Percentiles rank a stretch among this genome's conserved stretches.
Conservation (phyloP, 2,888 invertebrate genomes). For the Lomographa bimaculata region DNA sequence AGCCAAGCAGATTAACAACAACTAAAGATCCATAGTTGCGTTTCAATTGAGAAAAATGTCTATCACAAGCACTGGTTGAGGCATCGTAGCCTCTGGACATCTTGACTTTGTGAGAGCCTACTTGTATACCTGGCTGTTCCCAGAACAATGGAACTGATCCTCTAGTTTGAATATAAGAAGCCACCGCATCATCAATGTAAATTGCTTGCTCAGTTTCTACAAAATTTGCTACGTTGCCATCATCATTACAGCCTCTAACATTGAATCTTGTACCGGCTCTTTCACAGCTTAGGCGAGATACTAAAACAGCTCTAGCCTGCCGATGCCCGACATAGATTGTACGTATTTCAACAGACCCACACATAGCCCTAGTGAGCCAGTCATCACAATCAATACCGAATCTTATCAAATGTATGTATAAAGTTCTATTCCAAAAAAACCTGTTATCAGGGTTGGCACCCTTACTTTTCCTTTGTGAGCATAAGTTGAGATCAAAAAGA, state of each 20-base stretch:
- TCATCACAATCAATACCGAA: constrained; percentile 95
- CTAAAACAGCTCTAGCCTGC: constrained; percentile 96
- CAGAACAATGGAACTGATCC: constrained; percentile 99
- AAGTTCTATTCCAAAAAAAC: constrained; percentile 99
- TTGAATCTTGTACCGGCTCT: constrained; percentile 99
- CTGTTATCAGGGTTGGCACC: constrained; percentile 94
- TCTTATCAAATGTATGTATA: constrained; percentile 95
- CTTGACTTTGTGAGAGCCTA: constrained; percentile 99
- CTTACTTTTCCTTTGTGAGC: constrained; percentile 94
- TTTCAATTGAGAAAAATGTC: constrained; percentile 93
- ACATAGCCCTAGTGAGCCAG: constrained; percentile 98
- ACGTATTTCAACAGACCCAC: constrained; percentile 98
- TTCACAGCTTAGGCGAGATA: constrained; percentile 98
- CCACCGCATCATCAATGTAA: constrained; percentile 94
- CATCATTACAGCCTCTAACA: constrained; percentile 99
- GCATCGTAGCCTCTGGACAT: constrained; percentile 98
- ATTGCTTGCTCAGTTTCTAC: constrained; percentile 99
- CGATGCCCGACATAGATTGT: constrained; percentile 99
- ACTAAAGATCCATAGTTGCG: constrained; percentile 95
- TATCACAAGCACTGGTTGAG: constrained; percentile 95
- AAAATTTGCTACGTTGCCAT: constrained; percentile 99
- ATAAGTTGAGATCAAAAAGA: constrained; percentile 95
- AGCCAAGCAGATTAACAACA: constrained; percentile 96
- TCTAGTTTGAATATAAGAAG: constrained; percentile 95
- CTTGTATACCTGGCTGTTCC: constrained; percentile 99